phyloP scores from a whole-genome alignment of 1,140 invertebrate genomes.

The Galleria mellonella region DNA sequence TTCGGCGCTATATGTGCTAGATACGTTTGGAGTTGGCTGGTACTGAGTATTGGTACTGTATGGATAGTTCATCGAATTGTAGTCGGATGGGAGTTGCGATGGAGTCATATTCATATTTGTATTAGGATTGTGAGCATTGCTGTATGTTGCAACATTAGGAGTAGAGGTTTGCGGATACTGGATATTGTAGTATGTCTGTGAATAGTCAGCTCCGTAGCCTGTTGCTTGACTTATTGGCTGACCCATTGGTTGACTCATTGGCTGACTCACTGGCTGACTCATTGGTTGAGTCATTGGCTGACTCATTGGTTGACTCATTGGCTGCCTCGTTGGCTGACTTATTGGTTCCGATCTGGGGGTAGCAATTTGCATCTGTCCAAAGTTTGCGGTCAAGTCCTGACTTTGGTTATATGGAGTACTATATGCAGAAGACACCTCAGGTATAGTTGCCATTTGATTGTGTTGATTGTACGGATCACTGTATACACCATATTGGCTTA shows the following conservation, averaged over 20 bases:
- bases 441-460: constrained; percentile 15
- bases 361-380: constrained; percentile 52
- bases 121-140: constrained; percentile 28
- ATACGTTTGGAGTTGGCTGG: constrained; percentile 13
- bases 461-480: constrained; percentile 24
- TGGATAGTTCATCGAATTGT: constrained; percentile 39
- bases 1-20: constrained; percentile 16
- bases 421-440: constrained; percentile 7
- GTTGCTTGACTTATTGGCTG: constrained; percentile 9
- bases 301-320: constrained; percentile 8
- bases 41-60: constrained; percentile 37
- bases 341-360: constrained; percentile 27
- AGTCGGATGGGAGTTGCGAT: constrained; percentile 34
- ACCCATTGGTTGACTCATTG: background rate
- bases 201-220: constrained; percentile 29
- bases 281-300: constrained; percentile 9
- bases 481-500: constrained; percentile 21
- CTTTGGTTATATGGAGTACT: constrained; percentile 13
- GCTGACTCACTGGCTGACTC: constrained; percentile 6
- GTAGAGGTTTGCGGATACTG: constrained; percentile 46
- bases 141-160: constrained; percentile 40
- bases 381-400: constrained; percentile 44
- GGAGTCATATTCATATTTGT: constrained; percentile 23
- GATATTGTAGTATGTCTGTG: constrained; percentile 47
- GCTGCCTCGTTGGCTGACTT: background rate